Evolutionary conservation across 2,888 invertebrate genomes (phyloP), one percentile per base, ranked within the genome.

Genomic region (Phragmatobia fuliginosa): DNA sequence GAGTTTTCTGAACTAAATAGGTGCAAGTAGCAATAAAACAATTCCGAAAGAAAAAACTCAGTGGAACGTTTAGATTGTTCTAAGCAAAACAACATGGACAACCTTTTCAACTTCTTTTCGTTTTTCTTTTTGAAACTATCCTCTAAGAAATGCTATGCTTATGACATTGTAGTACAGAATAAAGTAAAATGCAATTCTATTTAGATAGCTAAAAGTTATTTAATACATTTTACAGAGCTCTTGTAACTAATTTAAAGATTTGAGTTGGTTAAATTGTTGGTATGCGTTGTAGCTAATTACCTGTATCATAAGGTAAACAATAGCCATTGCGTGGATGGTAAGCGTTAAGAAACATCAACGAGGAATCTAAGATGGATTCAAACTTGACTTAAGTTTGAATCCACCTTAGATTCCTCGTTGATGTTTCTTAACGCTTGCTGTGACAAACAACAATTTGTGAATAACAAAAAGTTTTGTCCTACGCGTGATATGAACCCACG

Each of bases 61-160:
- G 65, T 77, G 16, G 16, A 75, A 52, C 75, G 68, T 31, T 66
- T 65, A 62, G 61, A 68, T 41, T 56, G 16, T 66, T 62, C 62
- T 60, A 68, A 77, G 70, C 56, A 67, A 75, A 77, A 70, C 59
- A 66, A 75, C 73, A 70, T 59, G 33, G 41, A 58, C 8, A 38
- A 33, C 31, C 38, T 62, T 62, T 32, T 33, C 38, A 41, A 56
- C 60, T 32, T 28, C 28, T 16, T 16, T 16, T 28, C 4, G 25
- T 28, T 56, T 56, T 7, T 56, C 16, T 56, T 56, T 56, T 56
- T 28, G 7, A 28, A 56, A 2, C 16, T 10, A 16, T 56, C 28
- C 56, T 56, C 25, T 52, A 10, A 52, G 52, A 25, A 49, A 49
- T 49, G 8, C 11, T n/a, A 25, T n/a, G n/a, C 14, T 52, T n/a